These are phyloP conservation scores for Lagodon rhomboides DNA, from an alignment of 2,797 vertebrate genomes.

Conservation along the genomic window DNA sequence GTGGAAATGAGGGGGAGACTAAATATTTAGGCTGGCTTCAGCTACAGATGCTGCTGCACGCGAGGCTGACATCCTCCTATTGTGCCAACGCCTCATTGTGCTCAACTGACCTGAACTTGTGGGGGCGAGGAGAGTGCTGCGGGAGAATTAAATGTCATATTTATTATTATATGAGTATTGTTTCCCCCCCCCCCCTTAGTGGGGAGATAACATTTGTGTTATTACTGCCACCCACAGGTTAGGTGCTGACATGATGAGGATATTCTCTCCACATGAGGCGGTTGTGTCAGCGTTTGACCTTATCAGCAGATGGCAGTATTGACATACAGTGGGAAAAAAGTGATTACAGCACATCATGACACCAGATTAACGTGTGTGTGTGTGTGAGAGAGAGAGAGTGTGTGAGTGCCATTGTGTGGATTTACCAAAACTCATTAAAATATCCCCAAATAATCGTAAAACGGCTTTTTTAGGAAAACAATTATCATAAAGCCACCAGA, in stretches of 20 bases:
- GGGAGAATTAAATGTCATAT: neutral
- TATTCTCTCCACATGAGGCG: neutral
- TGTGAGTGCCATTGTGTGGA: neutral
- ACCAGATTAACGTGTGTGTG: neutral
- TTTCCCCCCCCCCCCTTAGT: no score
- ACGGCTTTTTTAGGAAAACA: neutral
- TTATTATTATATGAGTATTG: neutral
- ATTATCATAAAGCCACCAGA: conserved; percentile 1
- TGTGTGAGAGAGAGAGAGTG: no score
- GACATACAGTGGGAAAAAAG: conserved; percentile 23
- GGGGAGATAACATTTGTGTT: neutral
- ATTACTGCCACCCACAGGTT: conserved; percentile 40
- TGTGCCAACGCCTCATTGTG: neutral
- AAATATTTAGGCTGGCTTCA: conserved; percentile 38
- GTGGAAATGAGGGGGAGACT: conserved; percentile 19
- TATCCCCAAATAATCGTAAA: neutral
- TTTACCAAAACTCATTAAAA: neutral
- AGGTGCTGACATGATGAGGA: neutral
- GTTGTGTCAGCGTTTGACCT: conserved; percentile 30
- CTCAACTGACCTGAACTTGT: neutral
- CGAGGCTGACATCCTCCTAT: neutral
- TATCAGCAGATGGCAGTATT: conserved; percentile 78
- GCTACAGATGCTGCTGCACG: neutral
- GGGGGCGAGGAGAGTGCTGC: neutral
- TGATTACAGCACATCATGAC: conserved; percentile 4